These are phyloP conservation scores for Drosophila ficusphila DNA, from an alignment of 1,140 invertebrate genomes.

Conservation along the genomic window DNA sequence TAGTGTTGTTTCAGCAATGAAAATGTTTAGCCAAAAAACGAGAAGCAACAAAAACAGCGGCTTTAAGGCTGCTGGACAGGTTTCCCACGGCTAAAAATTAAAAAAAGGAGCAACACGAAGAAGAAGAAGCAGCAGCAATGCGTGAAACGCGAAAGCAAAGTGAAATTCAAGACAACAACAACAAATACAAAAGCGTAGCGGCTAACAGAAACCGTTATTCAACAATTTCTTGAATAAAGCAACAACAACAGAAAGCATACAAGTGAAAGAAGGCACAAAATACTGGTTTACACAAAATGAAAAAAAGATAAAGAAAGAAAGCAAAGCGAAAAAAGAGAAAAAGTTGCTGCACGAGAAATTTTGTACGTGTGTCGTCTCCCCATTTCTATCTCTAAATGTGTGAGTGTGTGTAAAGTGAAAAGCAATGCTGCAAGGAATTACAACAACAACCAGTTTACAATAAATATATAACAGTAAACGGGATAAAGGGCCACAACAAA, in stretches of 20 bases:
- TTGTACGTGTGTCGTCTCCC: conserved; percentile 62
- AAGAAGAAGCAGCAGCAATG: conserved; percentile 51
- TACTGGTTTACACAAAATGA: conserved; percentile 68
- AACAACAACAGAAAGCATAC: conserved; percentile 43
- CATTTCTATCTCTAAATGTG: conserved; percentile 40
- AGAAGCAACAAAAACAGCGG: conserved; percentile 51
- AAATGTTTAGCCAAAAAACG: conserved; percentile 43
- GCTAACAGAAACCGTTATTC: conserved; percentile 74
- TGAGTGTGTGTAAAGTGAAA: conserved; percentile 66
- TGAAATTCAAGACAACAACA: conserved; percentile 73
- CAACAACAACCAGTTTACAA: conserved; percentile 38
- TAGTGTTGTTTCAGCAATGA: conserved; percentile 30
- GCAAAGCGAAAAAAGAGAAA: conserved; percentile 58
- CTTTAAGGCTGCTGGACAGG: conserved; percentile 57
- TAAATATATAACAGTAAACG: conserved; percentile 56
- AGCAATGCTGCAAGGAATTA: conserved; percentile 73
- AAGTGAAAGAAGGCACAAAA: conserved; percentile 80
- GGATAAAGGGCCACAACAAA: conserved; percentile 24
- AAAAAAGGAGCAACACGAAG: conserved; percentile 28
- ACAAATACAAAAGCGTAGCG: conserved; percentile 33
- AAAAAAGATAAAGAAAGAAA: conserved; percentile 54
- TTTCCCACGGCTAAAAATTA: conserved; percentile 48
- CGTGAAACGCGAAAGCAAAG: conserved; percentile 72
- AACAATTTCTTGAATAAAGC: conserved; percentile 72
- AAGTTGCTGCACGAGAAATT: conserved; percentile 75